Percentiles rank a stretch among this genome's conserved stretches.
These are phyloP conservation scores for Artibeus jamaicensis DNA, from an alignment of 2,797 vertebrate species.

Conservation along the genomic window DNA sequence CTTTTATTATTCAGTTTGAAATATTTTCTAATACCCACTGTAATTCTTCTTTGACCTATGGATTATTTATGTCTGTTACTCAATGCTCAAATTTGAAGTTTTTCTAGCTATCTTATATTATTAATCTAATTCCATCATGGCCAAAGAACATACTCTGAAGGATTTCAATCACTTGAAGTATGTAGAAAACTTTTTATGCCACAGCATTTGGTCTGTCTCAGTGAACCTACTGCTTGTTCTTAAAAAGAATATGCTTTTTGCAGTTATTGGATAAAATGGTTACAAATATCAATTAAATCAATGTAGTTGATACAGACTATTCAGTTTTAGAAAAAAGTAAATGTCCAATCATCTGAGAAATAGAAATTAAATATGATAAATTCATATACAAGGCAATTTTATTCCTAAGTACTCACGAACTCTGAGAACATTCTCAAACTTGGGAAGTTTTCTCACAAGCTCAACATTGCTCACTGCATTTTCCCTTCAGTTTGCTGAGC, in stretches of 20 bases:
- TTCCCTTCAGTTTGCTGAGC: constrained; percentile 12
- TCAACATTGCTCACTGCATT: neutral
- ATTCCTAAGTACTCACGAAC: constrained; percentile 27
- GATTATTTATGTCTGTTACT: neutral
- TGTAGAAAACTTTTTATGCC: neutral
- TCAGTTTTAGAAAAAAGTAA: constrained; percentile 64
- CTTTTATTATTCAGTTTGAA: neutral
- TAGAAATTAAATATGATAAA: constrained; percentile 60
- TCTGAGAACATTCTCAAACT: constrained; percentile 14
- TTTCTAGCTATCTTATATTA: constrained; percentile 15
- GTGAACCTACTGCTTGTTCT: neutral
- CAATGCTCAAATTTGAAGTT: neutral
- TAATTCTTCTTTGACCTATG: neutral
- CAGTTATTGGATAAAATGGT: constrained; percentile 56
- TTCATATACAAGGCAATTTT: constrained; percentile 39
- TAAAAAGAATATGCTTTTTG: constrained; percentile 55
- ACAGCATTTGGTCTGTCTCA: neutral
- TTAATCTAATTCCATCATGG: constrained; percentile 12
- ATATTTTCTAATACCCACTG: neutral
- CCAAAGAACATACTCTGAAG: neutral
- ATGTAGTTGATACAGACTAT: constrained; percentile 49
- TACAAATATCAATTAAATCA: constrained; percentile 72
- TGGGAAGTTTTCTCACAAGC: neutral
- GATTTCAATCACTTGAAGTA: constrained; percentile 32
- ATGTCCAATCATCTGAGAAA: constrained; percentile 55